phyloP scores from a whole-genome alignment of 1,140 invertebrate species.

The Trichogramma pretiosum region DNA sequence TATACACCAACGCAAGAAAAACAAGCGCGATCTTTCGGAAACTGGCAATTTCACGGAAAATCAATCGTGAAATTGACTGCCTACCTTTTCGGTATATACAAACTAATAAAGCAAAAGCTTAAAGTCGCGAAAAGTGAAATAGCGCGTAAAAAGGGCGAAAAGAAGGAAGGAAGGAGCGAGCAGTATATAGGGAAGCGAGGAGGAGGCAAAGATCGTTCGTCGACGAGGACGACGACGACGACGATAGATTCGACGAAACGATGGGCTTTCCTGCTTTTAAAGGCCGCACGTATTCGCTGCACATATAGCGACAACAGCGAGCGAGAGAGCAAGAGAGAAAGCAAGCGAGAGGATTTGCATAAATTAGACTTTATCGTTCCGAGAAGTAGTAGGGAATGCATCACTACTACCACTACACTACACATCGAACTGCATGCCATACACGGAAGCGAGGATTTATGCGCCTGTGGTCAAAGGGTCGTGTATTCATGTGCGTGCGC shows the following conservation, averaged over 20 bases:
- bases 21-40: background rate
- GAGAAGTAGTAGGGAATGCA: slow-evolving; percentile 27
- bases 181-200: slow-evolving; percentile 13
- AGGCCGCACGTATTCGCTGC: slow-evolving; percentile 4
- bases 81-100: too few relatives aligned
- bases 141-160: background rate
- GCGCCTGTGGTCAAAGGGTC: slow-evolving; percentile 9
- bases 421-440: too few relatives aligned
- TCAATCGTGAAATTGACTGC: too few relatives aligned
- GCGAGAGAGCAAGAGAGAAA: too few relatives aligned
- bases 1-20: too few relatives aligned
- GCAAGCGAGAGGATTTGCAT: slow-evolving; percentile 47
- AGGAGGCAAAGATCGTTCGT: slow-evolving; percentile 13
- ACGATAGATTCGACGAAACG: slow-evolving; percentile 39
- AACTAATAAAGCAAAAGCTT: too few relatives aligned
- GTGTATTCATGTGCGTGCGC: background rate
- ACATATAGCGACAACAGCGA: slow-evolving; percentile 17
- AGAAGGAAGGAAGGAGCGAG: slow-evolving; percentile 13
- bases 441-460: slow-evolving; percentile 17
- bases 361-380: slow-evolving; percentile 48
- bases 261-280: slow-evolving; percentile 26
- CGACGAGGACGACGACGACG: slow-evolving; percentile 8
- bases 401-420: background rate
- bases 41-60: slow-evolving; percentile 4
- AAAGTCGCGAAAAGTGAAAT: background rate